These are phyloP conservation scores for Alces alces DNA, from an alignment of 2,113 vertebrate genomes.

Conservation along the genomic window DNA sequence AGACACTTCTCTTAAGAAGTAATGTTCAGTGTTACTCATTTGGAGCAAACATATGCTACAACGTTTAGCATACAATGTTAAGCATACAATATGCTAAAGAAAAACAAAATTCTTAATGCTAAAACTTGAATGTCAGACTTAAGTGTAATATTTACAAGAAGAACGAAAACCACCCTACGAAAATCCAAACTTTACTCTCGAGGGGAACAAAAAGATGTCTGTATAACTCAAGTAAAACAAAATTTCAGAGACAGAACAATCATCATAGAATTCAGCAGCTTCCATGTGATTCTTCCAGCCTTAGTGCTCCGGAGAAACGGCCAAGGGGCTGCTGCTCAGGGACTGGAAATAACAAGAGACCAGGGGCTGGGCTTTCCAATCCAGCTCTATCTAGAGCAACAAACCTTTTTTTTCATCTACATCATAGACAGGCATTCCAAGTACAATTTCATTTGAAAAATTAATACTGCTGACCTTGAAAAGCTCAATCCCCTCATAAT, in stretches of 20 bases:
- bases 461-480: background rate
- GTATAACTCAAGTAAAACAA: conserved; percentile 4
- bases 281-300: background rate
- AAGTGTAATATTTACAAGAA: background rate
- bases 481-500: background rate
- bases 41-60: background rate
- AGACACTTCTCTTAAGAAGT: background rate
- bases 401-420: background rate
- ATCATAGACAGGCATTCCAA: background rate
- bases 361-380: background rate
- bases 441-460: background rate
- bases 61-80: background rate
- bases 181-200: background rate
- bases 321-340: background rate
- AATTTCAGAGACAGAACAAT: background rate
- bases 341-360: background rate
- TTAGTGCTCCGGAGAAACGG: background rate
- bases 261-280: background rate
- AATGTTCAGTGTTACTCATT: background rate
- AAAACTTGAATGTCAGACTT: background rate
- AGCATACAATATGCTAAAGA: background rate
- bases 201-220: background rate
- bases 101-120: background rate
- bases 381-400: background rate
- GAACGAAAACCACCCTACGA: background rate